Percentiles rank a stretch among this genome's conserved stretches.
Evolutionary conservation across 2,888 invertebrate genomes (phyloP).

Genomic region (Drosophila ezoana): DNA sequence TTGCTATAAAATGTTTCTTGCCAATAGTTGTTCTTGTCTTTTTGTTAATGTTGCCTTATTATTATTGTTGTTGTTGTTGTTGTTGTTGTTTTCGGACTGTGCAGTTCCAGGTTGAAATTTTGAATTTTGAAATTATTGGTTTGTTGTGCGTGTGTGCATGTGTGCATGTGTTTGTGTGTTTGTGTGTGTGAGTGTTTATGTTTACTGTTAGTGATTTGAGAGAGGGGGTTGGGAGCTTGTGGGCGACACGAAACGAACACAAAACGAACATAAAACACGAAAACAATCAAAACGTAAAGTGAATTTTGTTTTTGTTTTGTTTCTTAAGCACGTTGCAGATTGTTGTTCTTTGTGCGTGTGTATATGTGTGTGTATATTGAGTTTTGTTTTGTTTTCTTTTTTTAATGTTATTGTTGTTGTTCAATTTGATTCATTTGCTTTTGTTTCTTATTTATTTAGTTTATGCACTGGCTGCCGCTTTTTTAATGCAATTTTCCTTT

Average conservation of each 20-base stretch:
- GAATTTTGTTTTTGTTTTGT: slow-evolving; percentile 19
- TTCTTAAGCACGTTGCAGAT: slow-evolving; percentile 20
- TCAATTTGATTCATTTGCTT: not conserved
- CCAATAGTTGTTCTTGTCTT: slow-evolving; percentile 18
- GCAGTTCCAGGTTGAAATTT: slow-evolving; percentile 1
- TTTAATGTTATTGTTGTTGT: not conserved
- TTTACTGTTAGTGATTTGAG: not conserved
- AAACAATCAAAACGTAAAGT: slow-evolving; percentile 49
- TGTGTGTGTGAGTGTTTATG: slow-evolving; percentile 3
- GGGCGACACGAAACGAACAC: slow-evolving; percentile 61
- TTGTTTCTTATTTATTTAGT: not conserved
- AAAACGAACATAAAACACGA: slow-evolving; percentile 61
- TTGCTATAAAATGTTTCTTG: slow-evolving; percentile 12
- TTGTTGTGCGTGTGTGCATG: not conserved
- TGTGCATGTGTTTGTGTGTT: slow-evolving; percentile 11
- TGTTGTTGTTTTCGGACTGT: not conserved
- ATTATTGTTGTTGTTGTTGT: not conserved
- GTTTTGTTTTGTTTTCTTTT: not conserved
- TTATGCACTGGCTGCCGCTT: slow-evolving; percentile 8
- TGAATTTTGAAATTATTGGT: slow-evolving; percentile 9
- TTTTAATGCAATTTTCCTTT: not conserved
- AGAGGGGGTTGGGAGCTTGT: slow-evolving; percentile 14
- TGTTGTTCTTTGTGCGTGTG: slow-evolving; percentile 6
- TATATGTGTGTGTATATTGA: not conserved
- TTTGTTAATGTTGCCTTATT: not conserved